Percentiles rank a stretch among this genome's conserved stretches.
These are phyloP conservation scores for Protaetia brevitarsis DNA, from an alignment of 1,140 invertebrate species.

Conservation along the genomic window DNA sequence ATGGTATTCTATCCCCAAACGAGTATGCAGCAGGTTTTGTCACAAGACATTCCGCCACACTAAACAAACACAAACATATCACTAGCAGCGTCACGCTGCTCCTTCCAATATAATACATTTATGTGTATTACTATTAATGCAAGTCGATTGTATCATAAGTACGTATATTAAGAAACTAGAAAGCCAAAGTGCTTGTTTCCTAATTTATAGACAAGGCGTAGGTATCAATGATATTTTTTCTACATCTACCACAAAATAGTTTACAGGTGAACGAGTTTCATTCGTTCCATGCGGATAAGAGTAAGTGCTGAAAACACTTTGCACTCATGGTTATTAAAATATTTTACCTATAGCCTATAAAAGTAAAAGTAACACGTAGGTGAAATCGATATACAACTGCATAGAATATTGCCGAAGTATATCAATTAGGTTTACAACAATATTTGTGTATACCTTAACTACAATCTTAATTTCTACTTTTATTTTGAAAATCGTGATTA, in stretches of 20 bases:
- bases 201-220: background rate
- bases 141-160: background rate
- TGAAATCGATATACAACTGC: conserved; percentile 9
- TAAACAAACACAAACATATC: background rate
- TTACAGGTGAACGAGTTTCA: background rate
- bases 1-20: conserved; percentile 2
- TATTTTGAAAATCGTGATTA: too few species aligned
- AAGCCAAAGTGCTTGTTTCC: background rate
- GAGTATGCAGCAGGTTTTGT: background rate
- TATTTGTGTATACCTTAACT: too few species aligned
- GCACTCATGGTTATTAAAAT: conserved; percentile 9
- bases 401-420: too few species aligned
- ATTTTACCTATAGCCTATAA: background rate
- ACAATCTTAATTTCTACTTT: too few species aligned
- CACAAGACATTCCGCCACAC: background rate
- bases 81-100: background rate
- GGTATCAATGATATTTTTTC: background rate
- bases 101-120: background rate
- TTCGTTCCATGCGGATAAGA: background rate
- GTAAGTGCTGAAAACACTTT: too few species aligned
- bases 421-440: too few species aligned
- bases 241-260: background rate
- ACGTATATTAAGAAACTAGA: background rate
- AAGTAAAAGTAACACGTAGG: background rate
- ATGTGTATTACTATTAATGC: background rate